Conservation (phyloP, 1,140 invertebrate genomes). For the Bombus haemorrhoidalis region DNA sequence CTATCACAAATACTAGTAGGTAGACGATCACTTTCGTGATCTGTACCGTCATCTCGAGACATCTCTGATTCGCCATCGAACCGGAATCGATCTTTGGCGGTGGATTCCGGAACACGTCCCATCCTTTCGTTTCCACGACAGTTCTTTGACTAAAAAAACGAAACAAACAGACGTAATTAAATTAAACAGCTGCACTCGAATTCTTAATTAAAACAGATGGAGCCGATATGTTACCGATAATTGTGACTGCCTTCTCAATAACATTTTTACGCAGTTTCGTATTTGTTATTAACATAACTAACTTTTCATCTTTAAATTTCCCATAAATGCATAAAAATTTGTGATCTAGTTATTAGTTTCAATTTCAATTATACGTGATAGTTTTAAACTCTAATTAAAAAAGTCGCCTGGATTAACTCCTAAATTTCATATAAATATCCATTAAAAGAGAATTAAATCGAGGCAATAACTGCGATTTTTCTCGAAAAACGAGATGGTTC, state of each 20-base stretch:
- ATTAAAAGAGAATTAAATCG: background rate
- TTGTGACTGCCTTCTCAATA: background rate
- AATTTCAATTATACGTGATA: no score
- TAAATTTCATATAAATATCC: background rate
- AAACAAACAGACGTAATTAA: background rate
- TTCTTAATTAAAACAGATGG: no score
- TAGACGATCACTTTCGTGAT: slow-evolving; percentile 93
- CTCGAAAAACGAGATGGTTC: background rate
- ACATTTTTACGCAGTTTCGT: background rate
- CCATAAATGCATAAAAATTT: no score
- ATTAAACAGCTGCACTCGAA: background rate
- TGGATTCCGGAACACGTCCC: slow-evolving; percentile 96
- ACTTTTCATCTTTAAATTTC: no score
- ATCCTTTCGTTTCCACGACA: slow-evolving; percentile 94
- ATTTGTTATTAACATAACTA: no score
- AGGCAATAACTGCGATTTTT: background rate
- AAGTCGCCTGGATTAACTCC: background rate
- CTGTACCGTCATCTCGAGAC: slow-evolving; percentile 92
- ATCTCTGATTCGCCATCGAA: slow-evolving; percentile 93
- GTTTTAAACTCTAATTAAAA: background rate
- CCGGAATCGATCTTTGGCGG: slow-evolving; percentile 94
- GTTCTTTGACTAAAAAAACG: slow-evolving; percentile 89
- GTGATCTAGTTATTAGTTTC: no score
- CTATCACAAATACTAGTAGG: slow-evolving; percentile 92
- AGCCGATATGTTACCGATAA: background rate